Evolutionary conservation across 2,113 vertebrate genomes (phyloP), one percentile per base, ranked within the genome.

Genomic region (Perognathus longimembris): DNA sequence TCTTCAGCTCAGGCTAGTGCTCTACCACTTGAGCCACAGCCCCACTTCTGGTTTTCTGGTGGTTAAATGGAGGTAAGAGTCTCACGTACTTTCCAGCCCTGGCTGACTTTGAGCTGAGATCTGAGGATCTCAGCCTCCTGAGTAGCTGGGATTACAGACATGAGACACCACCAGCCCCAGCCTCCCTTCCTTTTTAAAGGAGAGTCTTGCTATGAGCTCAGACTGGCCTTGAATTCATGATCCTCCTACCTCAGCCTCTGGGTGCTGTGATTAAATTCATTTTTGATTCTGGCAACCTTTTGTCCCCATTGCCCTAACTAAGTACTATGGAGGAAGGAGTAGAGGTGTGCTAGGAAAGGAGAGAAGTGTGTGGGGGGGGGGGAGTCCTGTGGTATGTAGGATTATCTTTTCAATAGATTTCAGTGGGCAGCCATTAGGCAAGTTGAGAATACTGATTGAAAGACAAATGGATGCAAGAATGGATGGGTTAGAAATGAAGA

Each of bases 391-490:
- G 20, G 30, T 24, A 6, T 10, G 6, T 3, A 24, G 30, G 32
- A n/a, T 38, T 90, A n/a, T 34, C 20, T 50, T 84, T 77, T 79
- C 54, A 40, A 36, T 42, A 90, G 30, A 34, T 34, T 1, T 9
- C 10, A 1, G 22, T 63, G 61, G 67, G 45, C 14, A 63, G 80
- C 63, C 30, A 54, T 30, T 15, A 71, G 77, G 73, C 59, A 67
- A 54, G 73, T 26, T 75, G 42, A 40, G 18, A 73, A 69, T 6
- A n/a, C 32, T 67, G 76, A 34, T 5, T 26, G 76, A 71, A 67
- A 91, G 78, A 42, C 91, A 40, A 21, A 40, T 26, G 77, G 67
- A 67, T 64, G 92, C 81, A 86, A 91, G 87, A 77, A 67, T 32
- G 76, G 64, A 36, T 28, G 7, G 75, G 74, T 64, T n/a, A 76